Conservation (phyloP, 2,888 invertebrate genomes). For the Gymnosoma rotundatum region DNA sequence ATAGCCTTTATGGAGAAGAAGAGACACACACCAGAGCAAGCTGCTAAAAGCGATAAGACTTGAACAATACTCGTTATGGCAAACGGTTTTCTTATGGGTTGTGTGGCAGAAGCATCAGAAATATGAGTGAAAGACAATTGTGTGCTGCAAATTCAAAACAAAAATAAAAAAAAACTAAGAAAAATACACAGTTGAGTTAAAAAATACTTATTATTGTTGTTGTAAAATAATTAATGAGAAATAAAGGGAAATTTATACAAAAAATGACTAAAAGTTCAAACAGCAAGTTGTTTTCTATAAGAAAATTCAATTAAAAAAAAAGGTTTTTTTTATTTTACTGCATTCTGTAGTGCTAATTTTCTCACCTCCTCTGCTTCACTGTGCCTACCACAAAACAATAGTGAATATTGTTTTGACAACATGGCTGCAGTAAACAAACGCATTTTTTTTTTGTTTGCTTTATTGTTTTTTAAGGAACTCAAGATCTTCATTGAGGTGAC, state of each 20-base stretch:
- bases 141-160: neutral
- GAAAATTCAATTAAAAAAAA: too few relatives aligned
- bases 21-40: constrained; percentile 42
- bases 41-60: constrained; percentile 46
- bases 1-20: constrained; percentile 56
- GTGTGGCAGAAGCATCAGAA: constrained; percentile 26
- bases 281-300: neutral
- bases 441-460: constrained; percentile 19
- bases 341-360: neutral
- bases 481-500: constrained; percentile 55
- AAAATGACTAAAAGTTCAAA: too few relatives aligned
- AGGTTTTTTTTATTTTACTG: neutral
- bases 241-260: too few relatives aligned
- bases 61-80: constrained; percentile 3
- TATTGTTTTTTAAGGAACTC: neutral
- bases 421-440: constrained; percentile 15
- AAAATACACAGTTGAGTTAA: too few relatives aligned
- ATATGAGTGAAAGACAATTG: constrained; percentile 24
- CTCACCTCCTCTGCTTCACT: neutral
- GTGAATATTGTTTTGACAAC: constrained; percentile 21
- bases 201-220: too few relatives aligned
- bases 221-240: too few relatives aligned
- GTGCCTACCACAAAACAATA: neutral
- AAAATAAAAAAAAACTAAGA: neutral
- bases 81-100: constrained; percentile 25